phyloP scores from a whole-genome alignment of 2,888 invertebrate species.

The Athrips mouffetella region DNA sequence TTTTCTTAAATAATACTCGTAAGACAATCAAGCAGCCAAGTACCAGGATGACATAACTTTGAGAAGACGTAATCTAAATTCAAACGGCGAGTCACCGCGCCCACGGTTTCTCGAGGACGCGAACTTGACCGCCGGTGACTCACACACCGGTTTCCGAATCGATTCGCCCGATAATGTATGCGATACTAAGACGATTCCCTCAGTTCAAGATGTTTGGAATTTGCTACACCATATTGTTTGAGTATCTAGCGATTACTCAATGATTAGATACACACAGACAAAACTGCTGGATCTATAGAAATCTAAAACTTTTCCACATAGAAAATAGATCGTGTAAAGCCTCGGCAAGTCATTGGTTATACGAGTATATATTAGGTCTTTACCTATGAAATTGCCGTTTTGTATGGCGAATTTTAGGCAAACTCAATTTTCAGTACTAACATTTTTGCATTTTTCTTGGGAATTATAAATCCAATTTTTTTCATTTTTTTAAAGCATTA shows the following conservation, averaged over 20 bases:
- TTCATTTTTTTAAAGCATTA: too few relatives aligned
- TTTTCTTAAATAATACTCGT: not conserved
- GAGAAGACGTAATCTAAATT: conserved; percentile 6
- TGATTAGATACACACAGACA: not conserved
- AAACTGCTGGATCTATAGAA: not conserved
- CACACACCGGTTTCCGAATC: conserved; percentile 23
- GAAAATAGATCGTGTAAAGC: too few relatives aligned
- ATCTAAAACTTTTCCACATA: too few relatives aligned
- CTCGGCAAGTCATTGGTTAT: too few relatives aligned
- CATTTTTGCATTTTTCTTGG: too few relatives aligned
- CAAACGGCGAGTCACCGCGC: conserved; percentile 16
- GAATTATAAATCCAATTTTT: too few relatives aligned
- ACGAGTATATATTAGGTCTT: too few relatives aligned
- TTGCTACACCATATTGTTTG: not conserved
- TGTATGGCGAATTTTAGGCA: too few relatives aligned
- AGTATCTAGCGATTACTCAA: not conserved
- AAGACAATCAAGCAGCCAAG: not conserved
- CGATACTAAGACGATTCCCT: not conserved
- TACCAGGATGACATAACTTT: conserved; percentile 13
- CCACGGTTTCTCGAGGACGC: conserved; percentile 28
- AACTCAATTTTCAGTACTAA: too few relatives aligned
- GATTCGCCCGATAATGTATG: not conserved
- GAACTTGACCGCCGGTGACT: conserved; percentile 48
- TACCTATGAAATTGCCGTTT: too few relatives aligned
- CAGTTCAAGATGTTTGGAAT: not conserved